Evolutionary conservation across 2,888 invertebrate species (phyloP), one percentile per base, ranked within the genome.

Genomic region (Cephonodes hylas): DNA sequence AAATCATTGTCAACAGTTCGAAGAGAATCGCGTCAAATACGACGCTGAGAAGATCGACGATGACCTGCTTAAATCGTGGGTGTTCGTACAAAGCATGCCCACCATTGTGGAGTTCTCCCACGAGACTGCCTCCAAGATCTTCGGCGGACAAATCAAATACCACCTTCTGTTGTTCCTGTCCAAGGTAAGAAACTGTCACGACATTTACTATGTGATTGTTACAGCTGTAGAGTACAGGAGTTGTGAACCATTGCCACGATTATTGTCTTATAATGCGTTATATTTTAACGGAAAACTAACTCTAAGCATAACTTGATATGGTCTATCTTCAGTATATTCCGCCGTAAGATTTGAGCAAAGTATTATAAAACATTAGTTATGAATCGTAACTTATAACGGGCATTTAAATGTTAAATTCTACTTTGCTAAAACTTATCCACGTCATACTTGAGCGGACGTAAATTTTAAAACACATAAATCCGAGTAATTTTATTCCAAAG

Each of bases 61-160:
- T 66, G 95, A 95, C 23, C 90, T 90, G 60, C 88, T 99, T 74
- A 96, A 95, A 88, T 95, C 96, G 75, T 99, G 99, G 94, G 95
- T 99, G 71, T 93, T 94, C 66, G 93, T 95, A 45, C 96, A 98
- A 83, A 95, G 97, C 61, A 93, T 99, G 84, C 99, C 99, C 20
- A 90, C 97, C 68, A 95, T 99, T 70, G 96, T 98, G 61, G 99
- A 99, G 88, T 99, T 99, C 93, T 98, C 97, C 74, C 98, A 99
- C 77, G 98, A 99, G 88, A 98, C 98, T 31, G 99, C 99, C 10
- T 97, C 97, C 84, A 99, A 99, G 91, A 98, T 99, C 91, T 99
- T 99, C 85, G 98, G 99, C 61, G 99, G 99, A 73, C 97, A 98
- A 65, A 97, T 99, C 92, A 99, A 99, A 93, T 97, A 96, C 79